phyloP scores from a whole-genome alignment of 2,888 invertebrate genomes.

The Cartodere bifasciata region DNA sequence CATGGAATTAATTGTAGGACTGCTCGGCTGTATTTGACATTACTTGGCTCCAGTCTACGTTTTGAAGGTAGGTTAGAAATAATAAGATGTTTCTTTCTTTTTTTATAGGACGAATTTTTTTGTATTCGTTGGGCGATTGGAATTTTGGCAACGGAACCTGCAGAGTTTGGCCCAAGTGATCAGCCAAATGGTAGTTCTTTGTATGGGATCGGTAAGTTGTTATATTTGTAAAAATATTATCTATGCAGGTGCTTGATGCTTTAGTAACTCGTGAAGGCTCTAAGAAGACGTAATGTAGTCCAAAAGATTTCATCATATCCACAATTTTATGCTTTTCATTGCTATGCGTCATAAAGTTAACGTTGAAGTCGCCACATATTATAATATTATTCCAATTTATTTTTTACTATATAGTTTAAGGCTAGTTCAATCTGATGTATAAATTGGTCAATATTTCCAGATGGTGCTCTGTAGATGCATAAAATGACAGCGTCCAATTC shows the following conservation, averaged over 20 bases:
- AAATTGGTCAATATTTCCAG: neutral
- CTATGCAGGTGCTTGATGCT: constrained; percentile 1
- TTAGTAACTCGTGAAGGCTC: constrained; percentile 3
- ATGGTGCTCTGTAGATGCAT: constrained; percentile 3
- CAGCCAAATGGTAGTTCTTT: constrained; percentile 3
- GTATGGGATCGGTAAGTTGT: neutral
- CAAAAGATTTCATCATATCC: neutral
- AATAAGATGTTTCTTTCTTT: neutral
- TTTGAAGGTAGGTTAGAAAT: neutral
- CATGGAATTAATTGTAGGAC: neutral
- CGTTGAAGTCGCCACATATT: neutral
- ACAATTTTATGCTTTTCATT: neutral
- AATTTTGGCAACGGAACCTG: neutral
- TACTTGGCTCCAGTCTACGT: neutral
- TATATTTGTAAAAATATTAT: constrained; percentile 3
- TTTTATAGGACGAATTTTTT: neutral
- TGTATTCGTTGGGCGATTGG: constrained; percentile 4
- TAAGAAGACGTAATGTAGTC: neutral
- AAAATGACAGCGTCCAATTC: neutral
- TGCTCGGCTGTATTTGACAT: neutral
- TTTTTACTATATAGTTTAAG: too few species aligned
- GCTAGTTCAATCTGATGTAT: too few species aligned
- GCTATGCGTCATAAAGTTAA: neutral
- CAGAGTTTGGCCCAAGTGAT: constrained; percentile 4
- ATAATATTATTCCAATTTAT: too few species aligned